Conservation (phyloP, 2,888 invertebrate genomes). For the Heliothis peltigera region DNA sequence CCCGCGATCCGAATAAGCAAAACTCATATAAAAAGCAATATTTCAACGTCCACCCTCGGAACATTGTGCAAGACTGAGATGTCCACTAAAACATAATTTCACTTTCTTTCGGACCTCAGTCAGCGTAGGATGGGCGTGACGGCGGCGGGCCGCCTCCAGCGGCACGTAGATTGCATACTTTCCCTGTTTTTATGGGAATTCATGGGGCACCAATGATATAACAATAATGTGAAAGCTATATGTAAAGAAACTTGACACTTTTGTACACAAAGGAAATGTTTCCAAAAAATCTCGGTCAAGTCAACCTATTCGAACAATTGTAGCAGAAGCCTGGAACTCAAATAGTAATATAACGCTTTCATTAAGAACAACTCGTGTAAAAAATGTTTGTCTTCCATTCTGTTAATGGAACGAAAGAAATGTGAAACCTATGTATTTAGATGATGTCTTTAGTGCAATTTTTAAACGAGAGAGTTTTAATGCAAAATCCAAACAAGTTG, state of each 20-base stretch:
- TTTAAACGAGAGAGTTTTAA: conserved; percentile 40
- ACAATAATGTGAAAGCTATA: conserved; percentile 77
- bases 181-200: conserved; percentile 88
- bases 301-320: conserved; percentile 12
- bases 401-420: conserved; percentile 41
- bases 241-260: conserved; percentile 31
- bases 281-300: conserved; percentile 27
- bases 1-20: conserved; percentile 3
- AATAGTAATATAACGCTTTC: conserved; percentile 34
- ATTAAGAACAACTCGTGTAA: conserved; percentile 29
- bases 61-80: conserved; percentile 59
- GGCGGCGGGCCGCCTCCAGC: conserved; percentile 77
- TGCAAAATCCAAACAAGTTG: conserved; percentile 28
- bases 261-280: conserved; percentile 27
- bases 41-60: conserved; percentile 42
- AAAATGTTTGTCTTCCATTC: conserved; percentile 39
- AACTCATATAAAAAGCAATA: conserved; percentile 25
- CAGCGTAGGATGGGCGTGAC: conserved; percentile 84
- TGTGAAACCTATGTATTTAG: conserved; percentile 25
- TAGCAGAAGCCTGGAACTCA: conserved; percentile 28
- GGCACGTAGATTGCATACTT: conserved; percentile 83
- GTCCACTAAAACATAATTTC: conserved; percentile 76
- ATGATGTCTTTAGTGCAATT: conserved; percentile 32
- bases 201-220: conserved; percentile 78
- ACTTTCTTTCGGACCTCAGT: conserved; percentile 81